Evolutionary conservation across 2,888 invertebrate genomes (phyloP).

Genomic region (Microdon myrmicae): DNA sequence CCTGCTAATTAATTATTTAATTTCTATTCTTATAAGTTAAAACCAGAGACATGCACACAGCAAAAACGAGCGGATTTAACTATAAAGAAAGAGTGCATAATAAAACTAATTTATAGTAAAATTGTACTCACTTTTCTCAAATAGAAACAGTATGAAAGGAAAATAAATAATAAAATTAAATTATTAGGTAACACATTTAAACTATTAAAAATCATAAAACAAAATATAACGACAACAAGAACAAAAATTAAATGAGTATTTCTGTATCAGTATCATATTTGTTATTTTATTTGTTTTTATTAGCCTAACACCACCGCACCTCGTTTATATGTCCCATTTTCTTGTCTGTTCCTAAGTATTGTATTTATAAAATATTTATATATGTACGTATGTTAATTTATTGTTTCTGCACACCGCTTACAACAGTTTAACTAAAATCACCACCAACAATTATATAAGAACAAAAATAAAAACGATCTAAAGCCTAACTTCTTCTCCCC

Average conservation of each 20-base stretch:
- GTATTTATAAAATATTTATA: slow-evolving; percentile 5
- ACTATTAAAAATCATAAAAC: too few relatives aligned
- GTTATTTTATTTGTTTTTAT: slow-evolving; percentile 22
- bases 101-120: slow-evolving; percentile 35
- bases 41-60: slow-evolving; percentile 48
- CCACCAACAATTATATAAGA: slow-evolving; percentile 30
- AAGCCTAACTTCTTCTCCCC: too few relatives aligned
- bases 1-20: slow-evolving; percentile 34
- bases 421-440: slow-evolving; percentile 33
- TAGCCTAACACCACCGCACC: not conserved
- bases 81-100: slow-evolving; percentile 14
- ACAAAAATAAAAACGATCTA: slow-evolving; percentile 13
- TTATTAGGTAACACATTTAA: slow-evolving; percentile 32
- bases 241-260: slow-evolving; percentile 4
- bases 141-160: slow-evolving; percentile 6
- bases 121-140: slow-evolving; percentile 50
- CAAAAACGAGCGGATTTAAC: slow-evolving; percentile 34
- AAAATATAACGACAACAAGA: slow-evolving; percentile 29
- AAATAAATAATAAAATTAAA: slow-evolving; percentile 13
- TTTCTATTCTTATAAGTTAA: slow-evolving; percentile 42
- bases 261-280: not conserved
- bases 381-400: slow-evolving; percentile 20
- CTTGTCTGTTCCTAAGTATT: not conserved
- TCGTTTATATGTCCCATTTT: not conserved
- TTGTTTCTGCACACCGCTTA: slow-evolving; percentile 52